Evolutionary conservation across 2,797 vertebrate genomes (phyloP), one percentile per base, ranked within the genome.

Genomic region (Cossypha polioptera): DNA sequence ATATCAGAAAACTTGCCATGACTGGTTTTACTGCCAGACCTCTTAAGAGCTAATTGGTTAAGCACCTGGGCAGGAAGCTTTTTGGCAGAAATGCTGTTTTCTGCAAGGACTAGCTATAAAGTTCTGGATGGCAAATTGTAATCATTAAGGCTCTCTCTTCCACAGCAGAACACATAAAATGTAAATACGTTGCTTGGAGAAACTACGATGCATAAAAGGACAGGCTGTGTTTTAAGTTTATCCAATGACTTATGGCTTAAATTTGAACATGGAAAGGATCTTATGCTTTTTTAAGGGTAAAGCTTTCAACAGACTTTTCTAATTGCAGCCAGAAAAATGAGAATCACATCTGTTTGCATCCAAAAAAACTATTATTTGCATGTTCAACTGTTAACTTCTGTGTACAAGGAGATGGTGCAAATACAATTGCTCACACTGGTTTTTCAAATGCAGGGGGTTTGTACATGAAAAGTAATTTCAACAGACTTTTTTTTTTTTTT

Each of bases 1-100:
- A 96, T 95, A 97, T 97, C 83, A 82, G 97, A 97, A 97, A 97
- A 97, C 94, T 97, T 96, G 93, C 96, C 95, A 96, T 97, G 96
- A 94, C 94, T 91, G 79, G 57, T 96, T 98, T 98, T 97, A 98
- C 91, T 97, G 97, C 97, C 96, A 97, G 97, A 96, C 97, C 97
- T 97, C 97, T 97, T 97, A 97, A 97, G 96, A 98, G 86, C 97
- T 98, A 98, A 98, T 98, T 98, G 97, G 96, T 97, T 98, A 97
- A 90, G 96, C 98, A 99, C 98, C 98, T 98, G 98, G 91, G 97
- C 98, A 95, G 97, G 98, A 98, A 98, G 97, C 97, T 98, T 98
- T 95, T 98, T 97, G 90, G 98, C 98, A 94, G 96, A 95, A 95
- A 97, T 96, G 95, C 88, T 98, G 90, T 97, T 98, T 96, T 98